phyloP scores from a whole-genome alignment of 2,113 vertebrate genomes.

The Gopherus evgoodei region DNA sequence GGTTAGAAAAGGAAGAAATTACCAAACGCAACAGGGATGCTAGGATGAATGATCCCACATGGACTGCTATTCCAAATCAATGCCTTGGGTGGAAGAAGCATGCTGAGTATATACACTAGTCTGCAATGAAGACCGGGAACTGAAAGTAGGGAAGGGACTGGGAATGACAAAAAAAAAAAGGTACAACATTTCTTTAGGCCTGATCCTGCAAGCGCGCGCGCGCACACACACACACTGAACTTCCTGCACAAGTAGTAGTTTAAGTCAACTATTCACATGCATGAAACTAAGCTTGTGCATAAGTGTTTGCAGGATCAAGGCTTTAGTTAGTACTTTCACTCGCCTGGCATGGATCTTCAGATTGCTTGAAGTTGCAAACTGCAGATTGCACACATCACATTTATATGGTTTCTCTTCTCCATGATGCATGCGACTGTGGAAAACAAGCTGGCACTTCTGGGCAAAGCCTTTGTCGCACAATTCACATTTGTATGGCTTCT shows the following conservation, averaged over 20 bases:
- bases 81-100: neutral
- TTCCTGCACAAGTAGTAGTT: neutral
- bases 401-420: constrained; percentile 93
- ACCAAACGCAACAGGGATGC: neutral
- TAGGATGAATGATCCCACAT: neutral
- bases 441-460: constrained; percentile 93
- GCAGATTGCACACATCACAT: constrained; percentile 89
- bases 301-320: neutral
- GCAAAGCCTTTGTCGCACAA: constrained; percentile 89
- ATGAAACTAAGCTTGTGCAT: neutral
- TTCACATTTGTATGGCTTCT: constrained; percentile 89
- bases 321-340: constrained; percentile 9
- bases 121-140: neutral
- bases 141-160: rapidly evolving
- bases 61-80: neutral
- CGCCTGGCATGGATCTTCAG: constrained; percentile 92
- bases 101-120: neutral
- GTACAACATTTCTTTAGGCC: neutral
- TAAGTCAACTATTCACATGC: neutral
- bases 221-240: neutral
- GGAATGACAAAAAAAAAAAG: neutral
- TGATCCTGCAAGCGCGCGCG: neutral
- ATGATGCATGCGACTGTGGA: constrained; percentile 92
- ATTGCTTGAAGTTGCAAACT: constrained; percentile 92
- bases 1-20: neutral